A percentile compares a stretch with the other conserved stretches of the same genome.
Conservation (phyloP, 2,888 invertebrate genomes). For the Meloe dianella region DNA sequence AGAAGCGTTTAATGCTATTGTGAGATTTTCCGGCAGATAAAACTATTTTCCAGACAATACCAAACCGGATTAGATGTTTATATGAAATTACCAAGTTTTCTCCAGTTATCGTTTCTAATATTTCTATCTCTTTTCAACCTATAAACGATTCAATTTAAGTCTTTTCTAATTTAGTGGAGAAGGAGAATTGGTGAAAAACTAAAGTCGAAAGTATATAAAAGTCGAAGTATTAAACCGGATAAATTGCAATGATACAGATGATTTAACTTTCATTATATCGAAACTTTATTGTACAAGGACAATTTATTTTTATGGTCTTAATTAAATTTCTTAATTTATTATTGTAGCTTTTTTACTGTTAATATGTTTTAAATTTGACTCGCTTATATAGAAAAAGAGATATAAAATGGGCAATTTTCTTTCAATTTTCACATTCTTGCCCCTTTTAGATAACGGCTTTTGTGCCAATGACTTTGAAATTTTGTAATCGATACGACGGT, state of each 20-base stretch:
- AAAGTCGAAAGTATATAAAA: constrained; percentile 1
- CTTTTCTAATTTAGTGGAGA: not conserved
- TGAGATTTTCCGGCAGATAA: constrained; percentile 25
- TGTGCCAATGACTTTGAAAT: too few species aligned
- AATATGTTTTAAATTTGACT: too few species aligned
- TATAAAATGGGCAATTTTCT: too few species aligned
- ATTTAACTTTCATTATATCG: constrained; percentile 16
- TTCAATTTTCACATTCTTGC: not conserved
- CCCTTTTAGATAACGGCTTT: not conserved
- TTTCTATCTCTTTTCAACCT: not conserved
- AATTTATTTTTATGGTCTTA: constrained; percentile 11
- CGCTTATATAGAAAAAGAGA: too few species aligned
- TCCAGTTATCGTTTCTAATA: constrained; percentile 1
- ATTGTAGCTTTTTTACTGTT: not conserved
- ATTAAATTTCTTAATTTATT: not conserved
- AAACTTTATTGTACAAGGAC: constrained; percentile 12
- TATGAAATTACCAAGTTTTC: constrained; percentile 24
- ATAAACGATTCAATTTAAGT: constrained; percentile 1
- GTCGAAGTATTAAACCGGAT: constrained; percentile 3
- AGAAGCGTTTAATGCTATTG: constrained; percentile 10
- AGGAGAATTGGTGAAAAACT: constrained; percentile 1
- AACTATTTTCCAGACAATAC: constrained; percentile 28
- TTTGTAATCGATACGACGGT: too few species aligned
- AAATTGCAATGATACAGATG: constrained; percentile 21
- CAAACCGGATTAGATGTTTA: constrained; percentile 25